phyloP scores from a whole-genome alignment of 2,797 vertebrate species.

The Arnoldichthys spilopterus region DNA sequence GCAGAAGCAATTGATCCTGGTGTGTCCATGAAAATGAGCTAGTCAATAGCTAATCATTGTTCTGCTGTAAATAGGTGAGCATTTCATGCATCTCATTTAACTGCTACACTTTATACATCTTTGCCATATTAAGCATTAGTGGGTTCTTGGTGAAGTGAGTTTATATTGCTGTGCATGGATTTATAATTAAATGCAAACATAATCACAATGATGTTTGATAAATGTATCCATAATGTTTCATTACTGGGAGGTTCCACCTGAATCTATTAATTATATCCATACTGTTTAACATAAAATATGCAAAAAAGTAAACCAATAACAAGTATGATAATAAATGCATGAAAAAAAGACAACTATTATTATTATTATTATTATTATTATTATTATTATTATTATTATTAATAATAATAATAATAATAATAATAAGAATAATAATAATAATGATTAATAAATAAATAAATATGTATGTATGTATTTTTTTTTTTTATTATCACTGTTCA shows the following conservation, averaged over 20 bases:
- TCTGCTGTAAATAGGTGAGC: slow-evolving; percentile 71
- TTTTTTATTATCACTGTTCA: too few species aligned
- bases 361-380: neutral
- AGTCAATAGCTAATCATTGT: slow-evolving; percentile 82
- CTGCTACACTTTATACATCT: neutral
- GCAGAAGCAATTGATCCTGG: slow-evolving; percentile 78
- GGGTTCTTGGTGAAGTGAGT: neutral
- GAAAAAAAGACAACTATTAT: too few species aligned
- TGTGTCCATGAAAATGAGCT: slow-evolving; percentile 76
- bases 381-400: neutral
- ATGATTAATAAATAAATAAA: too few species aligned
- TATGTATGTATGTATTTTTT: too few species aligned
- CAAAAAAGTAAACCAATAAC: neutral
- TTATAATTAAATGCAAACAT: slow-evolving; percentile 11
- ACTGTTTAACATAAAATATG: neutral
- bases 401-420: too few species aligned
- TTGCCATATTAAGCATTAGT: neutral
- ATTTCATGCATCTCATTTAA: slow-evolving; percentile 42
- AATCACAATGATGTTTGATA: slow-evolving; percentile 1
- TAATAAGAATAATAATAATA: too few species aligned
- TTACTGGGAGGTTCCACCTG: neutral
- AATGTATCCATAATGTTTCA: neutral
- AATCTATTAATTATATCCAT: neutral
- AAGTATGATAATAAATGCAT: neutral
- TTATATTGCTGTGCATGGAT: neutral